These are phyloP conservation scores for Parasteatoda tepidariorum DNA, from an alignment of 1,140 invertebrate genomes.

Conservation along the genomic window DNA sequence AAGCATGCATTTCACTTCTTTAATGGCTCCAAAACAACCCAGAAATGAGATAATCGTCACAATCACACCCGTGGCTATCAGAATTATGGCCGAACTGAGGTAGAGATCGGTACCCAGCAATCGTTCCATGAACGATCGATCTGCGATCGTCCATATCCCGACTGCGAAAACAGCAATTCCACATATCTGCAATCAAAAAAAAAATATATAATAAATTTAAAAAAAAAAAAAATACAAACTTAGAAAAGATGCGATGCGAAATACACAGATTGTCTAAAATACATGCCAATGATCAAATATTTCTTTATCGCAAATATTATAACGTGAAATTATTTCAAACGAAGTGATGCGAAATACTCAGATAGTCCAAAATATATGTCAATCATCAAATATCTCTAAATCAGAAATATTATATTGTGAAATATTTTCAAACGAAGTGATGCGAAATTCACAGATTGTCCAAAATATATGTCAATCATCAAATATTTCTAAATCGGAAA, in stretches of 20 bases:
- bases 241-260: not conserved
- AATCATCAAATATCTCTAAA: too few species aligned
- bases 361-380: too few species aligned
- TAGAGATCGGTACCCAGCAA: constrained; percentile 85
- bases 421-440: too few species aligned
- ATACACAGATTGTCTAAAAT: not conserved
- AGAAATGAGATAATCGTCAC: constrained; percentile 83
- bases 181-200: constrained; percentile 75
- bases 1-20: constrained; percentile 89
- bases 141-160: constrained; percentile 82
- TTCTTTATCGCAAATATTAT: too few species aligned
- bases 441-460: too few species aligned
- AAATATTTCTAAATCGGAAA: too few species aligned
- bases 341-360: too few species aligned
- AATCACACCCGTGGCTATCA: constrained; percentile 81
- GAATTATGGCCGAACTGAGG: constrained; percentile 82
- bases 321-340: too few species aligned
- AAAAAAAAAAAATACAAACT: not conserved
- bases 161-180: constrained; percentile 79
- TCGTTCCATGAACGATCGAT: constrained; percentile 83
- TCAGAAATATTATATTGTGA: too few species aligned
- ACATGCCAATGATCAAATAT: too few species aligned
- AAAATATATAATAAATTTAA: not conserved
- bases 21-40: constrained; percentile 86
- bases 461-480: too few species aligned